These are phyloP conservation scores for Tupaia chinensis DNA, from an alignment of 2,113 vertebrate species.

Conservation along the genomic window DNA sequence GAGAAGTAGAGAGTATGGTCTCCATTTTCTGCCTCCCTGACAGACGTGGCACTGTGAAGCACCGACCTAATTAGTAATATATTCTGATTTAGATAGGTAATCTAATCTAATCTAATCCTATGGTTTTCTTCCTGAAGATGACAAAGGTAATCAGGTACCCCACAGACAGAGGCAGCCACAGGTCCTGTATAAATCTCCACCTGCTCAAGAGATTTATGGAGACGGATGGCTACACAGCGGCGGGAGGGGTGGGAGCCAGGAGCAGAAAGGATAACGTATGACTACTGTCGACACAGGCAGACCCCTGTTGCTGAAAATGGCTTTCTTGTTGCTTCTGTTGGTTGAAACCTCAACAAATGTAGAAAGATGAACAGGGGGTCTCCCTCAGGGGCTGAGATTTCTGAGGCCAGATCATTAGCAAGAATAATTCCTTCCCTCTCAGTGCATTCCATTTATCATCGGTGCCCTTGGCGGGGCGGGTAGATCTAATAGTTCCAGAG, in stretches of 20 bases:
- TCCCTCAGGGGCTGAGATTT: conserved; percentile 18
- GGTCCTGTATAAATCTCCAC: conserved; percentile 20
- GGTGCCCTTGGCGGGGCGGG: background rate
- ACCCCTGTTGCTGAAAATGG: conserved; percentile 47
- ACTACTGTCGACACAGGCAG: conserved; percentile 44
- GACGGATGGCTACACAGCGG: background rate
- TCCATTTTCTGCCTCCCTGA: background rate
- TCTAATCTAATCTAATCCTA: background rate
- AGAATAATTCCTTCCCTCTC: conserved; percentile 30
- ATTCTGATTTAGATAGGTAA: background rate
- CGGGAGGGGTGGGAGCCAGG: background rate
- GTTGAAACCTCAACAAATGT: conserved; percentile 50
- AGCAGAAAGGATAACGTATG: conserved; percentile 59
- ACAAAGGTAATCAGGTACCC: background rate
- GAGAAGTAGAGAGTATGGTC: background rate
- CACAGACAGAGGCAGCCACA: background rate
- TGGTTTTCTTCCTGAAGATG: background rate
- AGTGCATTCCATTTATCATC: background rate
- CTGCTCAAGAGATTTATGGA: conserved; percentile 32
- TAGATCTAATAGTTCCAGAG: background rate
- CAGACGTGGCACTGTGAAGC: background rate
- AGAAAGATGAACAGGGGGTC: conserved; percentile 61
- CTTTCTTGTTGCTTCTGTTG: conserved; percentile 39
- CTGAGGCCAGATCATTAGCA: conserved; percentile 14
- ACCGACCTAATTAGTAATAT: background rate